These are phyloP conservation scores for Magallana nippona DNA, from an alignment of 2,888 invertebrate genomes.

Conservation along the genomic window DNA sequence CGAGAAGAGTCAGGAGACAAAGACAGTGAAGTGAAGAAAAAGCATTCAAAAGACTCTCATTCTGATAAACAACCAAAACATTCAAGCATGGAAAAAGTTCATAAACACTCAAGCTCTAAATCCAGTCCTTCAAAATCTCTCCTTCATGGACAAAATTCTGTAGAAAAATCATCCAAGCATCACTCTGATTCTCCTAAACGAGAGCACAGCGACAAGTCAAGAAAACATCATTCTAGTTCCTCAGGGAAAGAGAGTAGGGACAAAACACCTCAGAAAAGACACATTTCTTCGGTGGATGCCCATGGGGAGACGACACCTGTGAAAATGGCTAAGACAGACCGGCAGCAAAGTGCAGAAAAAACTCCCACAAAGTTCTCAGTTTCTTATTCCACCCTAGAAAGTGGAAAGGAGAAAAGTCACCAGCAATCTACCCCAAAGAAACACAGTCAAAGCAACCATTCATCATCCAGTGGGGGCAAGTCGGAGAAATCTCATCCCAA, in stretches of 20 bases:
- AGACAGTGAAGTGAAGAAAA: constrained; percentile 2
- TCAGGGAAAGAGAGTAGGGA: constrained; percentile 7
- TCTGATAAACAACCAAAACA: not conserved
- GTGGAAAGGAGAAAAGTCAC: constrained; percentile 1
- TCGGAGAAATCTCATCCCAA: not conserved
- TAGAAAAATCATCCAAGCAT: constrained; percentile 15
- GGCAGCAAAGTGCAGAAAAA: constrained; percentile 3
- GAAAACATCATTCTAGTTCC: constrained; percentile 23
- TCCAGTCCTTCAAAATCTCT: constrained; percentile 13
- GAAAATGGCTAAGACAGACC: constrained; percentile 8
- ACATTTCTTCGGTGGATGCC: not conserved
- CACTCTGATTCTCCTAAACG: constrained; percentile 5
- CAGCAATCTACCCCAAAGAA: not conserved
- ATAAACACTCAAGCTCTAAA: constrained; percentile 1
- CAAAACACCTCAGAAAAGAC: not conserved
- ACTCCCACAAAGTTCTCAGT: constrained; percentile 5
- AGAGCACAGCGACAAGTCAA: constrained; percentile 8
- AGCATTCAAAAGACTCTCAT: not conserved
- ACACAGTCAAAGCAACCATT: not conserved
- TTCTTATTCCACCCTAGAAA: not conserved
- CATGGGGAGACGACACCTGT: not conserved
- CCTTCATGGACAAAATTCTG: constrained; percentile 14
- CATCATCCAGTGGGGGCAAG: not conserved
- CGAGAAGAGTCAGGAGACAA: not conserved
- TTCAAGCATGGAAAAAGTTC: not conserved